Evolutionary conservation across 2,797 vertebrate genomes (phyloP), one percentile per base, ranked within the genome.

Genomic region (Phataginus tricuspis): DNA sequence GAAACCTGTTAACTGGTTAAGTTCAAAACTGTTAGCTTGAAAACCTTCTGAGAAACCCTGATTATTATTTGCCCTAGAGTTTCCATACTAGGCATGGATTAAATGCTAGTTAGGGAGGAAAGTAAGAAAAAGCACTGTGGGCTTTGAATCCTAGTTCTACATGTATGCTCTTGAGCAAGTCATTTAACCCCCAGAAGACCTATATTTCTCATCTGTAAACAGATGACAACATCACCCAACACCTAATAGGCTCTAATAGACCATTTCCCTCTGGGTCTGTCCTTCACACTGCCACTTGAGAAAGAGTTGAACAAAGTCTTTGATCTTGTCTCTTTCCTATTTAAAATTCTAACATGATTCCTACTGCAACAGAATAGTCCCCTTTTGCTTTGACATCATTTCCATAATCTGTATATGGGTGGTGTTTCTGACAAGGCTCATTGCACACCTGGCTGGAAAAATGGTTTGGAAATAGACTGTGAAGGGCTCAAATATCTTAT

Each of bases 341-440:
- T 92, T 90, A 88, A 61, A 94, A 71, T 90, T 96, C 57, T 91
- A 90, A 71, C 80, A 77, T 34, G 68, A 93, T 91, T 95, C 57
- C 34, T 85, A 93, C 8, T 55, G 66, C 69, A 94, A 88, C 15
- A 86, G 37, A 53, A 75, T 18, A 79, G 51, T 59, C 18, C 39
- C 51, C 68, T 84, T 90, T 61, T 86, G 59, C 59, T 95, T 83
- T 86, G 63, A 90, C 27, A 74, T 82, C 34, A 64, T 77, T 93
- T 85, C 27, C 72, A 74, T 45, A 74, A 42, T 90, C 53, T 94
- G 78, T 90, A 71, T 86, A 61, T 69, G 86, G 63, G 13, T 92
- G 42, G 34, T 82, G 23, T 94, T 91, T 86, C 75, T 93, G 90
- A 90, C 77, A 92, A 95, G 84, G 45, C 57, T 94, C 77, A 27